Evolutionary conservation across 2,797 vertebrate species (phyloP), one percentile per base, ranked within the genome.

Genomic region (Pseudotriccus pelzelni): DNA sequence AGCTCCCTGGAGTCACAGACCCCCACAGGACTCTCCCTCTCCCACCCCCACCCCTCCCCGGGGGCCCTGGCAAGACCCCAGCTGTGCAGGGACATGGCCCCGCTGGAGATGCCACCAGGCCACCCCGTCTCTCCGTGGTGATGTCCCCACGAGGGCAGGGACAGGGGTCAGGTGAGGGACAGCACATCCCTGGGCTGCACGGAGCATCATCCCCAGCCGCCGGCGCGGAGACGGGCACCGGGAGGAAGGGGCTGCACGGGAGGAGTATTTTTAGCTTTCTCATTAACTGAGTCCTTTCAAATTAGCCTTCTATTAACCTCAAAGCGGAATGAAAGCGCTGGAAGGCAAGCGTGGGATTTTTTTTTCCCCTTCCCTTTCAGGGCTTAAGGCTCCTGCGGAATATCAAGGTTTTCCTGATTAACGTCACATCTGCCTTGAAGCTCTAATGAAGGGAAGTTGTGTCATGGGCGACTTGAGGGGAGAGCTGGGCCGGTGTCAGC

Each of bases 231-330:
- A 63, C 78, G 53, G 52, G 80, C 56, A 4, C 82, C 4, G 0
- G 14, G 78, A 94, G 93, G 92, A 90, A 84, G 94, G 94, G 96
- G 95, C 94, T 84, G 41, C 52, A 53, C 22, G 8, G 95, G 80
- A 96, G 96, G 88, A 96, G 74, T 98, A 98, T 98, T 98, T 98
- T 98, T 98, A 98, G 98, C 97, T 98, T 98, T 98, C 97, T 98
- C 98, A 98, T 98, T 98, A 98, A 97, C 97, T 13, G 72, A 97
- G 94, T 92, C 96, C 98, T 98, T 98, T 98, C 97, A 98, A 97
- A 98, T 98, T 98, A 98, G 98, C 98, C 98, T 98, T 97, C 97
- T 97, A 98, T 98, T 98, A 98, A 98, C 98, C 98, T 98, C 98
- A 96, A 97, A 98, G 98, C 83, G 86, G 97, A 97, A 97, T 97